A percentile compares a stretch with the other conserved stretches of the same genome.
These are phyloP conservation scores for Bucorvus abyssinicus DNA, from an alignment of 2,797 vertebrate species.

Conservation along the genomic window DNA sequence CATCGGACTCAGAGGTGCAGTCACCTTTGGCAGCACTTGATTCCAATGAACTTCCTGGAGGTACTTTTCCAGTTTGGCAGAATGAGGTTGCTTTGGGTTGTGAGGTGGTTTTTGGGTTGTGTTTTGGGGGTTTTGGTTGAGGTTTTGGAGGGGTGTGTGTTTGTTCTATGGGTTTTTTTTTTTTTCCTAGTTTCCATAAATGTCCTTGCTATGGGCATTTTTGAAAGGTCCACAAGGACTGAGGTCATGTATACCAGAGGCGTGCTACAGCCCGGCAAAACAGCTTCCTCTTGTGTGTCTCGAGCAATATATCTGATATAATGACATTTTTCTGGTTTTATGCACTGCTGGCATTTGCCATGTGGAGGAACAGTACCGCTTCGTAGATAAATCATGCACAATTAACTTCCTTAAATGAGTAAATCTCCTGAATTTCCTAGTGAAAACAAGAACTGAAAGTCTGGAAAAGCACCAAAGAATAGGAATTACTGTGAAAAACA, in stretches of 20 bases:
- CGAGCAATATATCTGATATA: not conserved
- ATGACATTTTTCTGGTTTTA: not conserved
- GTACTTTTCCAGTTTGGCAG: not conserved
- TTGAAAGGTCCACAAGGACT: not conserved
- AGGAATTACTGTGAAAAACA: not conserved
- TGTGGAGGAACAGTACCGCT: not conserved
- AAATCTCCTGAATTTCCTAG: not conserved
- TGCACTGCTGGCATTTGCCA: not conserved
- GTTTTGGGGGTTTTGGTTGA: not conserved
- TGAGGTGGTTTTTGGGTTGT: not conserved
- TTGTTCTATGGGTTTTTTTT: accelerated
- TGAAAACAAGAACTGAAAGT: not conserved
- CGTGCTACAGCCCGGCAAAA: not conserved
- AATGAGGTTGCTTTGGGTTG: not conserved
- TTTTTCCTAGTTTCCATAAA: not conserved
- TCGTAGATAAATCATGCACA: not conserved
- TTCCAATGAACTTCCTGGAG: not conserved
- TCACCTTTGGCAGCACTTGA: not conserved
- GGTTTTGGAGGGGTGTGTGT: accelerated
- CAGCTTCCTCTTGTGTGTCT: not conserved
- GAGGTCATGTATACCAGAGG: not conserved
- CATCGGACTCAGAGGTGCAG: not conserved
- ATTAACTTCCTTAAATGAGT: not conserved
- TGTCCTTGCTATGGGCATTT: not conserved
- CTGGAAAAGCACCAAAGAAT: not conserved